Evolutionary conservation across 2,888 invertebrate genomes (phyloP), one percentile per base, ranked within the genome.

Genomic region (Amphipyra berbera): DNA sequence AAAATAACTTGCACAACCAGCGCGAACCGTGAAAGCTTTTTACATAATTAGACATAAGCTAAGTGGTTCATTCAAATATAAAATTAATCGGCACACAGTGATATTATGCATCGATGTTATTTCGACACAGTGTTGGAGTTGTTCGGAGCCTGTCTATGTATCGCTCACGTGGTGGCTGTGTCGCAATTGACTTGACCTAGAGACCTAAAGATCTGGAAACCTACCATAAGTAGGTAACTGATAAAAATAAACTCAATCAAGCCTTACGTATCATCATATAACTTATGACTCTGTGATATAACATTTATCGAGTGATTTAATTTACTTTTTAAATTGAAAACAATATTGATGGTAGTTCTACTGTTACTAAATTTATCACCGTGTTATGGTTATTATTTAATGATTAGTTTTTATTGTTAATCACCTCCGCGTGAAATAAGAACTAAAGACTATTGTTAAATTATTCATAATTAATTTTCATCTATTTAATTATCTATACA

Each of bases 131-230:
- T 68, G 70, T 69, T 58, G 67, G 48, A 69, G 67, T 61, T 45
- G 71, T 60, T 59, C 61, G 68, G 60, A 78, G 74, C 71, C 74
- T 77, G 79, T 76, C 78, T 78, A 80, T 78, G 72, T 70, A 52
- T 78, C 71, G 75, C 69, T 77, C 78, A 79, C 68, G 73, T 79
- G 73, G 70, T 59, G 63, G 66, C 42, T 46, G 40, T 81, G 70
- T 63, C 70, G 79, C 76, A 81, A 82, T 69, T 37, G 42, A 44
- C 13, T 40, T 81, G 81, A 81, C 81, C 81, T 68, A 82, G 68
- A 81, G 80, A 80, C 81, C 81, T 78, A 79, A 79, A 80, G 71
- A 74, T 77, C 77, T 78, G 72, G 57, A 78, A 72, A 79, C 71
- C 67, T 62, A 70, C 70, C 72, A 59, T 57, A 56, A 67, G 69